Base-by-base conservation (phyloP, 1,140 invertebrate species). In the Zaprionus tsacasi region DNA sequence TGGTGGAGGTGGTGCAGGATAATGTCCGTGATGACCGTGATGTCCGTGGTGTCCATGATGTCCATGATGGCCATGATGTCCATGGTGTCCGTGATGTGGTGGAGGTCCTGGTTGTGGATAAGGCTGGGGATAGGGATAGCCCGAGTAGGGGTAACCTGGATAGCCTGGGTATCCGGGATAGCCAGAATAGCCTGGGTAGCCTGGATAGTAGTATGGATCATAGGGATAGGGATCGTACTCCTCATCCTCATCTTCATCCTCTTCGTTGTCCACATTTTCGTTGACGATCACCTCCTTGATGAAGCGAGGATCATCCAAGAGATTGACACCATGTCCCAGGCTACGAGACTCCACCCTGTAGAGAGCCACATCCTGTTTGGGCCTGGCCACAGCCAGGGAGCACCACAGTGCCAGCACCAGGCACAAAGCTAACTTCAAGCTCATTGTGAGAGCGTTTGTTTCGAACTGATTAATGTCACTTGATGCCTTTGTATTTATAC, bases 401-500 rank as follows among this genome's bases (percentile, higher is more conserved):
- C 68, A 76, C 21, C 55, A 43, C 6, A 71, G 54, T 36, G 60
- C 68, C 60, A 65, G 8, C 55, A 71, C 3, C 6, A 76, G 73
- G 60, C 73, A 71, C 40, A 71, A 38, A 30, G 33, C 15, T 11
- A 59, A 45, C 35, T 58, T 76, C 17, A 13, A 48, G 36, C 60
- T 71, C 73, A 76, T 61, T 45, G 35, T 75, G 52, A 36, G 45
- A 76, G 60, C 13, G 60, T 55, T 65, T 48, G 54, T 54, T 4
- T 76, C 33, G 55, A 65, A 76, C 73, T 76, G 60, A 76, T 65
- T 76, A 38, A 65, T 65, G 48, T 11, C 33, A 11, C 25, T 45
- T 6, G 11, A 7, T 15, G 40, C 33, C n/a, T 54, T 59, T 8
- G 68, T 71, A 71, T 76, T 71, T 76, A 76, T 76, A 76, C 56